phyloP scores from a whole-genome alignment of 2,113 vertebrate species.

The Oreochromis aureus region DNA sequence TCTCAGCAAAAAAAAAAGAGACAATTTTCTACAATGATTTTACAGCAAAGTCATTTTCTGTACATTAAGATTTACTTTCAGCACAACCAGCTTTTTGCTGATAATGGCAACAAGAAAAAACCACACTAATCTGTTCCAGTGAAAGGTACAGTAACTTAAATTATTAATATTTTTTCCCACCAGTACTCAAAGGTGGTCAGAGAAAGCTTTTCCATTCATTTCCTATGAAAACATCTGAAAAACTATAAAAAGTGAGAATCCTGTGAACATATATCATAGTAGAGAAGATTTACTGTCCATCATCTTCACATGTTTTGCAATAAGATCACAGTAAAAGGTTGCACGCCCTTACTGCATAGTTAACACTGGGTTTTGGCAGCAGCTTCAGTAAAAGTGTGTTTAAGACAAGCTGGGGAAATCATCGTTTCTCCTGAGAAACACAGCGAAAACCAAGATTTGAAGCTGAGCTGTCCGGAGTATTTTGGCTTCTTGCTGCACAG shows the following conservation, averaged over 20 bases:
- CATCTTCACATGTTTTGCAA: neutral
- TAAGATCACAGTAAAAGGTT: neutral
- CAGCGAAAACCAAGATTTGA: constrained; percentile 98
- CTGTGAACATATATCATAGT: neutral
- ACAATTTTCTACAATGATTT: neutral
- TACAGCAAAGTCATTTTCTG: neutral
- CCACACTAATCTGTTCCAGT: neutral
- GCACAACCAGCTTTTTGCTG: neutral
- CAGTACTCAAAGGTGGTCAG: neutral
- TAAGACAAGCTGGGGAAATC: constrained; percentile 1
- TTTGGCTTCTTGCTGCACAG: constrained; percentile 94
- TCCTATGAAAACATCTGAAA: neutral
- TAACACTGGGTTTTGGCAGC: neutral
- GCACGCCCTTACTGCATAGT: neutral
- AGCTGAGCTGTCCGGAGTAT: constrained; percentile 90
- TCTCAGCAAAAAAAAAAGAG: neutral
- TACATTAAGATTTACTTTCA: neutral
- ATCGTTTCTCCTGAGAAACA: constrained; percentile 55
- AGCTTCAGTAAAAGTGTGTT: neutral
- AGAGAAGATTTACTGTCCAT: neutral
- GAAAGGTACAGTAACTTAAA: neutral
- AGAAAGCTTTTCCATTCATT: neutral
- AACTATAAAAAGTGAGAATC: neutral
- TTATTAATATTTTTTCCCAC: neutral
- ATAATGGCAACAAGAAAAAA: neutral